A percentile compares a stretch with the other conserved stretches of the same genome.
Conservation (phyloP, 2,113 vertebrate species). For the Verasper variegatus region DNA sequence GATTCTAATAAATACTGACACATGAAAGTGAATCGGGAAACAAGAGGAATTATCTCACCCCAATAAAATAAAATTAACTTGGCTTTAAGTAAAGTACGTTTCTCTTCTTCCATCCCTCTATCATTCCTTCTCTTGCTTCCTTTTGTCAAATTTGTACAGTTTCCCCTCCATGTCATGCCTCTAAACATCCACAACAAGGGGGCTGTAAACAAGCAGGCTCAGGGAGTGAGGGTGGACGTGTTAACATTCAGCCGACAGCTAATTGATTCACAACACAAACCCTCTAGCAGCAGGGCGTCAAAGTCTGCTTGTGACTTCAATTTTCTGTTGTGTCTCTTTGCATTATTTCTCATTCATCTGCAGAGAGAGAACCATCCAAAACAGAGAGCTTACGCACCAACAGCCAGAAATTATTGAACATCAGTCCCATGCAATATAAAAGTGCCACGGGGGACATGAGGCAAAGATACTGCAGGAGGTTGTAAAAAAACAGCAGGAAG, state of each 20-base stretch:
- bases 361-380: too few relatives aligned
- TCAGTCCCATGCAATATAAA: too few relatives aligned
- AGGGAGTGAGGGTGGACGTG: not conserved
- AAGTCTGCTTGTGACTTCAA: not conserved
- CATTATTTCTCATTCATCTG: too few relatives aligned
- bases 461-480: too few relatives aligned
- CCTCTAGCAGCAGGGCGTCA: not conserved
- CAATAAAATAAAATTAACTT: too few relatives aligned
- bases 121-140: not conserved
- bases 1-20: slow-evolving; percentile 20
- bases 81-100: not conserved
- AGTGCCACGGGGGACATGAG: too few relatives aligned
- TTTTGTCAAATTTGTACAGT: not conserved
- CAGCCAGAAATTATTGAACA: too few relatives aligned
- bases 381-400: too few relatives aligned
- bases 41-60: not conserved
- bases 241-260: not conserved
- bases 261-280: not conserved
- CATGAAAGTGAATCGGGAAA: slow-evolving; percentile 3
- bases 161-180: not conserved
- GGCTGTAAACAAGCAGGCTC: not conserved
- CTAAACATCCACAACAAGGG: too few relatives aligned
- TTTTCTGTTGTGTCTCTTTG: not conserved
- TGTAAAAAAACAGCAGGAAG: too few relatives aligned
- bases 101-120: not conserved